phyloP scores from a whole-genome alignment of 2,797 vertebrate genomes.

The Cygnus olor region DNA sequence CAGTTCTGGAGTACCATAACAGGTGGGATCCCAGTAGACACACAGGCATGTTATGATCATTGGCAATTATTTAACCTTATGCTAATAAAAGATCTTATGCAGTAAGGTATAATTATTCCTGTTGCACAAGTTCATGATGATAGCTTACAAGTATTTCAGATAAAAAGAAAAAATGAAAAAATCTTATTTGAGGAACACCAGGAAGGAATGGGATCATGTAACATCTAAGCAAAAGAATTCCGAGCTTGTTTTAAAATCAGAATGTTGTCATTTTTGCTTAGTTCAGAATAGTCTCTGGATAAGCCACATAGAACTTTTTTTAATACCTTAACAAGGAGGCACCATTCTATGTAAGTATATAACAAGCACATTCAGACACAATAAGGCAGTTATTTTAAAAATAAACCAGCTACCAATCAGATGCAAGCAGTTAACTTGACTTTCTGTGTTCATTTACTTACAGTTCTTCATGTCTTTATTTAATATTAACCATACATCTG shows the following conservation, averaged over 20 bases:
- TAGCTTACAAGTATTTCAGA: neutral
- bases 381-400: neutral
- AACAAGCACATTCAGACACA: neutral
- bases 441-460: neutral
- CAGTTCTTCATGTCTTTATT: neutral
- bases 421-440: neutral
- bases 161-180: neutral
- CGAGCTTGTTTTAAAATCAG: neutral
- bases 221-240: neutral
- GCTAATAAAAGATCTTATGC: conserved; percentile 25
- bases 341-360: neutral
- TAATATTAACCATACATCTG: neutral
- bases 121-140: neutral
- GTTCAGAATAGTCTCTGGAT: neutral
- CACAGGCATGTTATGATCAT: conserved; percentile 37
- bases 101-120: neutral
- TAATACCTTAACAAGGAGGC: neutral
- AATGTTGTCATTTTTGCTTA: neutral
- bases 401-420: neutral
- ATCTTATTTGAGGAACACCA: neutral
- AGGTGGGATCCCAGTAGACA: conserved; percentile 28
- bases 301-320: neutral
- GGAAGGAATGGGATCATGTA: neutral
- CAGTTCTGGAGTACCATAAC: conserved; percentile 32
- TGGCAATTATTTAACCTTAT: conserved; percentile 37